phyloP scores from a whole-genome alignment of 2,888 invertebrate genomes.

The Eutolmus rufibarbis region DNA sequence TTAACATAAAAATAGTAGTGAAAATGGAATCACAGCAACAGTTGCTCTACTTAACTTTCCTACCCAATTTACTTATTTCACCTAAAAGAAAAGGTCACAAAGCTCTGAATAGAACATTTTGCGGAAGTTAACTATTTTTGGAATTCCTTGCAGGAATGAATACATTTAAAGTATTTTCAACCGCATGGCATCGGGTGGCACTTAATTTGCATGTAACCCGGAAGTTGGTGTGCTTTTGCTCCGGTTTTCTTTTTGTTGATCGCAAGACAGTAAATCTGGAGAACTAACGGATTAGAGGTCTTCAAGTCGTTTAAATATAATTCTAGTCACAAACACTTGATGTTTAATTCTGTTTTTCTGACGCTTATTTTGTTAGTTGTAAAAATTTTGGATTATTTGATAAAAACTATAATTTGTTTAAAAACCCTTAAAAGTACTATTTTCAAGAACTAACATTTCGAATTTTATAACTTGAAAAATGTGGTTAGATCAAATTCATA shows the following conservation, averaged over 20 bases:
- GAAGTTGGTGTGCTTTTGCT: not conserved
- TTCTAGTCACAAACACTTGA: not conserved
- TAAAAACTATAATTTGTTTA: no score
- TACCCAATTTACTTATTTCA: not conserved
- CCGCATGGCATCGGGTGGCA: not conserved
- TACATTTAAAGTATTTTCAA: not conserved
- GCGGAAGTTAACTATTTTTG: not conserved
- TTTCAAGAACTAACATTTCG: no score
- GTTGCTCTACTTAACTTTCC: not conserved
- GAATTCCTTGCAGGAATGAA: not conserved
- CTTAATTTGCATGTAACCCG: not conserved
- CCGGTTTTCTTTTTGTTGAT: not conserved
- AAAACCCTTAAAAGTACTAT: no score
- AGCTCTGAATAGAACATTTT: not conserved
- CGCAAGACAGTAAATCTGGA: not conserved
- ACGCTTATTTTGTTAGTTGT: no score
- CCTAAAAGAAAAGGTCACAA: not conserved
- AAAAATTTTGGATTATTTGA: no score
- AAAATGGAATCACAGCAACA: not conserved
- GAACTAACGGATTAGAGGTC: not conserved
- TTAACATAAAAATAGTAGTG: not conserved
- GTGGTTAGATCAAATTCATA: not conserved
- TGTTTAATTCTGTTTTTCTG: no score
- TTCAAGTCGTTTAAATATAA: not conserved
- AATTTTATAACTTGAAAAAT: no score